Base-by-base conservation (phyloP, 2,797 vertebrate genomes). In the Propithecus perrieri region DNA sequence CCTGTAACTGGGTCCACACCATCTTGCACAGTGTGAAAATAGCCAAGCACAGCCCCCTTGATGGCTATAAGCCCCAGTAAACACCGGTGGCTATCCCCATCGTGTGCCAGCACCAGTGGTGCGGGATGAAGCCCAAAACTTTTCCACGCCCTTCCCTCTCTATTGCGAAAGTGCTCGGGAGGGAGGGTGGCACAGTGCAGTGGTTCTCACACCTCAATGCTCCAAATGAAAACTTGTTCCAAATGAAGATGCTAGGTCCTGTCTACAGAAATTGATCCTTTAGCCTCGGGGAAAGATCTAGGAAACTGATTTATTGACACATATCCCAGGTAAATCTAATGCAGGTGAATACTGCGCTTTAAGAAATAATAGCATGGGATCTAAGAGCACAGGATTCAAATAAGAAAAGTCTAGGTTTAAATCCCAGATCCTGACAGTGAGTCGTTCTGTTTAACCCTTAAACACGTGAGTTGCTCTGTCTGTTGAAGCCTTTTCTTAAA, bases 301-400 rank as follows among this genome's bases (percentile, higher is more conserved):
- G 38, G 24, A 53, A 84, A 79, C 4, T 2, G 61, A 84, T 30
- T 89, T 41, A 61, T 79, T 83, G 33, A 59, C 61, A 30, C 0
- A 26, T 55, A 61, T 2, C 7, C 28, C 33, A 85, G 71, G 5
- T 33, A 89, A 76, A 75, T 43, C 28, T 63, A 65, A 72, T 65
- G 7, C 18, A 69, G 48, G 17, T 22, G 41, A 26, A 38, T 1
- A 59, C 0, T 1, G 50, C 0, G 7, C 1, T n/a, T 61, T 24
- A 53, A 88, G 55, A 83, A 89, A 75, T 76, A 55, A 6, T 50
- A 53, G 38, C 4, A 20, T 8, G 33, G 22, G 17, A 59, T 67
- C 28, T 96, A 53, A 61, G 61, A 85, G 12, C 3, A 88, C 41
- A 87, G 10, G 7, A 24, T 65, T 88, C 30, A 90, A 84, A 38